Base-by-base conservation (phyloP, 2,113 vertebrate species). In the Epinephelus fuscoguttatus region DNA sequence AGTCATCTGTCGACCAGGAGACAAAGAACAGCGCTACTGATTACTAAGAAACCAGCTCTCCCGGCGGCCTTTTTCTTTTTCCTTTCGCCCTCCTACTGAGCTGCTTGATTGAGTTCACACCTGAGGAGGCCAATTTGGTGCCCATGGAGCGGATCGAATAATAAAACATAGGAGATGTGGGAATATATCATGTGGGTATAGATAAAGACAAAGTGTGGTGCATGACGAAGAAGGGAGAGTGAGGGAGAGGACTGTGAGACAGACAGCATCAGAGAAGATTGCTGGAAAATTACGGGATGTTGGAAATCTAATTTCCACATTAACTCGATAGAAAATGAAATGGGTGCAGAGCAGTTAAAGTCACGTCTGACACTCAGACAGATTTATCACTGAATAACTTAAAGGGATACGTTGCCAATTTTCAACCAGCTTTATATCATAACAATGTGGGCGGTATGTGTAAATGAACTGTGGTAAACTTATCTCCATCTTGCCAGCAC, bases 71-170 rank as follows among this genome's bases (percentile, higher is more conserved):
- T 74, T 63, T 84, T 76, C 40, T 61, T 76, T 71, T 75, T 73
- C 76, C 85, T 79, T 59, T 64, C 50, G 45, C 78, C 64, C 84
- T 84, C 91, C 88, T 33, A 27, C 91, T 74, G 89, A 90, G 91
- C 55, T 42, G 75, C 84, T 80, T 93, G 88, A 93, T 94, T 93
- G 91, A 89, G 87, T 87, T 92, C 77, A 59, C 81, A 84, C 76
- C 84, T 59, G 78, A 82, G 80, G 74, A 80, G 77, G 75, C 73
- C 83, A 77, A 77, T 87, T 80, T 84, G 75, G 27, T 47, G 80
- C 71, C 86, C 8, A 15, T 50, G 42, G 84, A 84, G 84, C 81
- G 53, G 64, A 74, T 23, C 62, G 71, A 53, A 45, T 8, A 47
- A 33, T 42, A 57, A n/a, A 49, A 72, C 64, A 59, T 33, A 6